Evolutionary conservation across 1,140 invertebrate species (phyloP).

Genomic region (Cylas formicarius): DNA sequence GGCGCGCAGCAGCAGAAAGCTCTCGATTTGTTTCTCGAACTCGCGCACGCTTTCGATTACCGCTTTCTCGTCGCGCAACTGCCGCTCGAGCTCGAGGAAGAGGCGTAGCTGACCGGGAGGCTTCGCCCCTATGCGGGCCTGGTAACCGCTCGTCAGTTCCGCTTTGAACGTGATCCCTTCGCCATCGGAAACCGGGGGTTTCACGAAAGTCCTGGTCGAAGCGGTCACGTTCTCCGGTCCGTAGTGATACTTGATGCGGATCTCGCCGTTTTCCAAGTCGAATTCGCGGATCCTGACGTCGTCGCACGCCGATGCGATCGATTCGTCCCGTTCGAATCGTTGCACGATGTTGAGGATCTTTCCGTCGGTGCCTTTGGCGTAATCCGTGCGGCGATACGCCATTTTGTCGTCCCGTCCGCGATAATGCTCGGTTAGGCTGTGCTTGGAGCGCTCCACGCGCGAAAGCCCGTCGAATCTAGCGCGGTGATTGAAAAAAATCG

Average conservation of each 20-base stretch:
- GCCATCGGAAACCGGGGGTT: conserved; percentile 58
- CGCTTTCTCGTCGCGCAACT: conserved; percentile 46
- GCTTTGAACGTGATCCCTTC: conserved; percentile 54
- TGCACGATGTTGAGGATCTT: too few species aligned
- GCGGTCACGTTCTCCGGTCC: conserved; percentile 58
- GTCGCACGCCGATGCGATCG: conserved; percentile 46
- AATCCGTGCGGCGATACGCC: too few species aligned
- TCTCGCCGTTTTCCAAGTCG: conserved; percentile 52
- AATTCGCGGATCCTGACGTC: conserved; percentile 62
- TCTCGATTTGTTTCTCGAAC: conserved; percentile 41
- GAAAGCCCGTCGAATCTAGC: conserved; percentile 60
- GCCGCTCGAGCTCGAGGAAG: conserved; percentile 45
- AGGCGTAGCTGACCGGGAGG: conserved; percentile 57
- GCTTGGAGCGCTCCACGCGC: conserved; percentile 51
- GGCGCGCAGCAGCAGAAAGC: conserved; percentile 43
- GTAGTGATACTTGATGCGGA: conserved; percentile 62
- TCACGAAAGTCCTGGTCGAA: conserved; percentile 55
- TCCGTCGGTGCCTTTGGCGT: too few species aligned
- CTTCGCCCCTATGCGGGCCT: conserved; percentile 55
- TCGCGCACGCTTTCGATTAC: conserved; percentile 42
- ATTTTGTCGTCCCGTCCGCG: conserved; percentile 46
- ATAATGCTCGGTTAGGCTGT: conserved; percentile 58
- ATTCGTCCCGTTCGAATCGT: conserved; percentile 52
- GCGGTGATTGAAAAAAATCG: conserved; percentile 61
- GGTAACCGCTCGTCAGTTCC: conserved; percentile 54